Conservation (phyloP, 2,113 vertebrate species). For the Pelobates fuscus region DNA sequence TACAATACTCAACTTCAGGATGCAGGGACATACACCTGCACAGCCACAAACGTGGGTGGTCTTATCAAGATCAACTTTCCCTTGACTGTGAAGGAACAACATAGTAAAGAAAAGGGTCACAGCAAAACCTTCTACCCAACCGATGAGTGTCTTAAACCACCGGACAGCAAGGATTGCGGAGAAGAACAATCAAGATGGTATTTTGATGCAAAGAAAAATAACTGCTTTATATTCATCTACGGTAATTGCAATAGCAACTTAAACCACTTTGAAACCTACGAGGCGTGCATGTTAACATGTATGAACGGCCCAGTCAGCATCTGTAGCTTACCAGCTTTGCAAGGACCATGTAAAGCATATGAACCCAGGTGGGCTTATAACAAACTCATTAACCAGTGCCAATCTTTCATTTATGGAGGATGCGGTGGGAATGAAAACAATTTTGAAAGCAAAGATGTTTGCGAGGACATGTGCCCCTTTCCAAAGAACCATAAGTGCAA, state of each 20-base stretch:
- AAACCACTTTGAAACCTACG: constrained; percentile 83
- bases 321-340: constrained; percentile 82
- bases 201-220: constrained; percentile 87
- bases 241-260: constrained; percentile 80
- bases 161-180: constrained; percentile 79
- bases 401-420: constrained; percentile 91
- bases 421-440: constrained; percentile 95
- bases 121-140: constrained; percentile 76
- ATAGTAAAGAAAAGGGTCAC: constrained; percentile 59
- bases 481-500: constrained; percentile 84
- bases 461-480: constrained; percentile 89
- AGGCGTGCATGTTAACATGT: constrained; percentile 87
- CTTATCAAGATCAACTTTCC: constrained; percentile 78
- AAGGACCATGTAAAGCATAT: constrained; percentile 91
- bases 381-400: constrained; percentile 77
- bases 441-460: constrained; percentile 90
- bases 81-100: constrained; percentile 74
- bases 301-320: constrained; percentile 79
- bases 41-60: constrained; percentile 78
- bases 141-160: constrained; percentile 80
- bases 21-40: constrained; percentile 88
- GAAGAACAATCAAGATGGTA: constrained; percentile 88
- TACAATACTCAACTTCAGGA: constrained; percentile 86
- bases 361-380: constrained; percentile 93
- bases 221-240: constrained; percentile 84